Conservation (phyloP, 2,113 vertebrate species). For the Athene cunicularia region DNA sequence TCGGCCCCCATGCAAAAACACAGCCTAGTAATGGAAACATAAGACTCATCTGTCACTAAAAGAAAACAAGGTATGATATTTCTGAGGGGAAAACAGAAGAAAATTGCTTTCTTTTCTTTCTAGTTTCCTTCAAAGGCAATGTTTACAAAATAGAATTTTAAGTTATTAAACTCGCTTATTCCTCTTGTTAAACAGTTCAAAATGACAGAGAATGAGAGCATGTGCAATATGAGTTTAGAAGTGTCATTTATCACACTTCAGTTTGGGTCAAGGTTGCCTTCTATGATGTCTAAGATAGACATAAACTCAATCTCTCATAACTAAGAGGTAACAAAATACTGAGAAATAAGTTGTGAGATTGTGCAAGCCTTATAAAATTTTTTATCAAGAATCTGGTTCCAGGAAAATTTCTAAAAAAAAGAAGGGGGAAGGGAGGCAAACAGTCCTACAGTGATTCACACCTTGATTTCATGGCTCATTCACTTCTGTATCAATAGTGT, state of each 20-base stretch:
- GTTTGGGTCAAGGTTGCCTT: background rate
- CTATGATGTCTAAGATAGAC: background rate
- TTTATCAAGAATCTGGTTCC: background rate
- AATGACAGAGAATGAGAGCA: background rate
- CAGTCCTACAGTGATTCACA: background rate
- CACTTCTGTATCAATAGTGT: conserved; percentile 25
- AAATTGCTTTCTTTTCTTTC: background rate
- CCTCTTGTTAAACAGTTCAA: background rate
- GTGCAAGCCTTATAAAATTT: background rate
- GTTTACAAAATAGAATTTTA: background rate
- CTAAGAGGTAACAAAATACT: background rate
- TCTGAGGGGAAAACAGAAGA: background rate
- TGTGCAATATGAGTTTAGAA: background rate
- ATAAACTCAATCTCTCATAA: background rate
- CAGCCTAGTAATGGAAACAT: background rate
- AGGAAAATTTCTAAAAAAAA: background rate
- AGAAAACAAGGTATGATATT: background rate
- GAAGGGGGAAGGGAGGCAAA: background rate
- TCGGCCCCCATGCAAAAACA: accelerated
- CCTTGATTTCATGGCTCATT: conserved; percentile 55
- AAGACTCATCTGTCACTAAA: background rate
- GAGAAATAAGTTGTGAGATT: background rate
- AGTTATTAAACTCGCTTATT: background rate
- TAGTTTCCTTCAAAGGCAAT: background rate
- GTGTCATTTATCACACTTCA: background rate